These are phyloP conservation scores for Zootoca vivipara DNA, from an alignment of 2,113 vertebrate species.

Conservation along the genomic window DNA sequence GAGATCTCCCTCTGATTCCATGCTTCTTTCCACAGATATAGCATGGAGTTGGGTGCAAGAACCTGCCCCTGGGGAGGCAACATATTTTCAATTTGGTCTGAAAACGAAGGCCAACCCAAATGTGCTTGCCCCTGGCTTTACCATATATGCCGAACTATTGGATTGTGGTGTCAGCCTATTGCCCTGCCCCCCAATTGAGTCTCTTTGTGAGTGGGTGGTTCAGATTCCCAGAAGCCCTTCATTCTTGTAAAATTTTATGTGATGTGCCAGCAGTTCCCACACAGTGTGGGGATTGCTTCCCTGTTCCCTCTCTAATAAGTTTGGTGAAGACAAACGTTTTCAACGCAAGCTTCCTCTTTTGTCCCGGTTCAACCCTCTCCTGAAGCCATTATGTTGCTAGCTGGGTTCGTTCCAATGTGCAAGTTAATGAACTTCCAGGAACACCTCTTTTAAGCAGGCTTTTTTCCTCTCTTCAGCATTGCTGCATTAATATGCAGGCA, in stretches of 20 bases:
- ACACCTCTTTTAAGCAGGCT: conserved; percentile 30
- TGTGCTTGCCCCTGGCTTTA: not conserved
- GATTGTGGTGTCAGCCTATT: not conserved
- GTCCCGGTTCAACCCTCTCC: not conserved
- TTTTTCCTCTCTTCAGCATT: conserved; percentile 24
- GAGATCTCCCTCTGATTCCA: no score
- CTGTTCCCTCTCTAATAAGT: not conserved
- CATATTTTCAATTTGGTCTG: not conserved
- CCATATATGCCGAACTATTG: no score
- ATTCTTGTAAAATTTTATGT: not conserved
- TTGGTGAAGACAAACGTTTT: conserved; percentile 37
- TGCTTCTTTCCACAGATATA: not conserved
- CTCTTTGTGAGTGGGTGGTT: not conserved
- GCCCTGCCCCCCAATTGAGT: not conserved
- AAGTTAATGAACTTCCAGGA: conserved; percentile 49
- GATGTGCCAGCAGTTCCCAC: not conserved
- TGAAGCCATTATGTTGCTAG: conserved; percentile 45
- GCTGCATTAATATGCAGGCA: not conserved
- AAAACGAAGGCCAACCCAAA: not conserved
- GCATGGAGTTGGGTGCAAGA: not conserved
- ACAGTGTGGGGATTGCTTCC: not conserved
- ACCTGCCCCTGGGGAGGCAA: not conserved
- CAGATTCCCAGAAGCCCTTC: not conserved
- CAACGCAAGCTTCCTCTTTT: conserved; percentile 40
- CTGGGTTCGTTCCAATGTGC: conserved; percentile 36